Evolutionary conservation across 2,888 invertebrate genomes (phyloP).

Genomic region (Drosophila testacea): DNA sequence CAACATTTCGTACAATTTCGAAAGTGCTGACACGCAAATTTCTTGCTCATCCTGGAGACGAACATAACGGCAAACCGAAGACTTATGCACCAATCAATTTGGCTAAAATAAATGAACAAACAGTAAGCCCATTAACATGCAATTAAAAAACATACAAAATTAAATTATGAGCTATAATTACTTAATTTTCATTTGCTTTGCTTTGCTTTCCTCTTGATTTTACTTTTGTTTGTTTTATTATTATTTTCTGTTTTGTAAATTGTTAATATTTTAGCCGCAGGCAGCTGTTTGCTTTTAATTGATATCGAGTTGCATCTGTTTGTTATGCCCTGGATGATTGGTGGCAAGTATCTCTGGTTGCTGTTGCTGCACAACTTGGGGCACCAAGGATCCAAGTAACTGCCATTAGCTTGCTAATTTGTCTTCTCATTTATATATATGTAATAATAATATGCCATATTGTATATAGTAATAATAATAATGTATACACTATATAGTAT

Average conservation of each 20-base stretch:
- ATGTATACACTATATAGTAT: slow-evolving; percentile 56
- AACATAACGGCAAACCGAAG: slow-evolving; percentile 62
- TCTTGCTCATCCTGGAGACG: slow-evolving; percentile 57
- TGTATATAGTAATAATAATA: slow-evolving; percentile 78
- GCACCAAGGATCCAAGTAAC: slow-evolving; percentile 24
- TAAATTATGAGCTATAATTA: slow-evolving; percentile 45
- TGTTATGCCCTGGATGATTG: slow-evolving; percentile 28
- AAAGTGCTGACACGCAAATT: slow-evolving; percentile 39
- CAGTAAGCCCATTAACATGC: slow-evolving; percentile 18
- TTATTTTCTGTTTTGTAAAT: slow-evolving; percentile 40
- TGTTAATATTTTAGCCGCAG: slow-evolving; percentile 65
- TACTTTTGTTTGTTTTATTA: slow-evolving; percentile 29
- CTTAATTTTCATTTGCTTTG: slow-evolving; percentile 34
- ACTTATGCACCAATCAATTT: slow-evolving; percentile 47
- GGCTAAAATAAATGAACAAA: slow-evolving; percentile 45
- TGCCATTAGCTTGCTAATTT: slow-evolving; percentile 54
- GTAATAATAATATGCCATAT: slow-evolving; percentile 76
- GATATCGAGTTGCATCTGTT: slow-evolving; percentile 64
- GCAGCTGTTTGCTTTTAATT: slow-evolving; percentile 75
- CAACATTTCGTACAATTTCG: slow-evolving; percentile 42
- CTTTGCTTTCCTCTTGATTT: slow-evolving; percentile 6
- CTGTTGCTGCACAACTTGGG: slow-evolving; percentile 39
- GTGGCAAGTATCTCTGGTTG: slow-evolving; percentile 28
- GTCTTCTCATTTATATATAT: slow-evolving; percentile 55
- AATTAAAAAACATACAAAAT: slow-evolving; percentile 15